Evolutionary conservation across 2,113 vertebrate genomes (phyloP), one percentile per base, ranked within the genome.

Genomic region (Aleadryas rufinucha): DNA sequence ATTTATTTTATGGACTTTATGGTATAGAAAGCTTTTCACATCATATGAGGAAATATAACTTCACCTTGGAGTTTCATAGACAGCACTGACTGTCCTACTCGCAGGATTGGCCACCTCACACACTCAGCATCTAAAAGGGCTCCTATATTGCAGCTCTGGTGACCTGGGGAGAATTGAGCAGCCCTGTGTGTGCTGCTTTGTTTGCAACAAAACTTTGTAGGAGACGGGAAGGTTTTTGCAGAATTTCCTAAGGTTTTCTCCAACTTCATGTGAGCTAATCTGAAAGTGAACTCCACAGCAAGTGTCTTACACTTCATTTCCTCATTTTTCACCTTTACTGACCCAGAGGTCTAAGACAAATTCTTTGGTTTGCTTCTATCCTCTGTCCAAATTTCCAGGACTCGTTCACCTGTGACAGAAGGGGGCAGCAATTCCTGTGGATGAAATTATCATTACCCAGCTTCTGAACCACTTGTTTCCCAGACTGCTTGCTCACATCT

Each of bases 21-120:
- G 33, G 7, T 4, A 23, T 6, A 45, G 35, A 30, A 75, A 45
- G 11, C 1, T 69, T 91, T 77, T 53, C 13, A 39, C 28, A 27
- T 20, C 7, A 7, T 24, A 30, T 19, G 19, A 69, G 52, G 9
- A 45, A 70, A 81, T n/a, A 20, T 11, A 45, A 57, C 41, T 57
- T 63, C 49, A 37, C 63, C 7, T 16, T n/a, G 24, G 7, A 21
- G 68, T 45, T 61, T 20, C 19, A 6, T 1, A 20, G 15, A 2
- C 1, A 7, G 4, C 5, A 2, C 2, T 60, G 39, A 8, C 24
- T 8, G 0, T 8, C 13, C 39, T 31, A 2, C 37, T 24, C 17
- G 16, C 10, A 12, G 9, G 11, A 10, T 1, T 17, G 31, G 30
- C 16, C 18, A 17, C 4, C 2, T 10, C 13, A 39, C 30, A n/a